Evolutionary conservation across 2,797 vertebrate genomes (phyloP).

Genomic region (Acridotheres tristis): DNA sequence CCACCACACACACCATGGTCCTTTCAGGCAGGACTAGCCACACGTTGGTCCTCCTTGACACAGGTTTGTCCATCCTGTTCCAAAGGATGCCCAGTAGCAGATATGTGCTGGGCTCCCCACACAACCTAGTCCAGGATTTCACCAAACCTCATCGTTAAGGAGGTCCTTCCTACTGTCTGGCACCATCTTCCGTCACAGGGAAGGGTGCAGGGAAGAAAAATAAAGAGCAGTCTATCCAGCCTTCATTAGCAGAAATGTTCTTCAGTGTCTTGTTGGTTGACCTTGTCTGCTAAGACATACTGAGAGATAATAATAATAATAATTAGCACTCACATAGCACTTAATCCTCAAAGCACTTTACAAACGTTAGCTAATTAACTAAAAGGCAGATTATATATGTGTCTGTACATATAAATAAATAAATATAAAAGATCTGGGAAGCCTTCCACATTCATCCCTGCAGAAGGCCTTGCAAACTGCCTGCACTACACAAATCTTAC

Average conservation of each 20-base stretch:
- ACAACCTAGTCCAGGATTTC: neutral
- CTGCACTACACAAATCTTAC: neutral
- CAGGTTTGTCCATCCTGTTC: neutral
- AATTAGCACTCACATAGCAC: conserved; percentile 50
- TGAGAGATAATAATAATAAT: conserved; percentile 49
- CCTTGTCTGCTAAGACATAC: conserved; percentile 28
- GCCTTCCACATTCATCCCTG: conserved; percentile 3
- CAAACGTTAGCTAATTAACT: conserved; percentile 66
- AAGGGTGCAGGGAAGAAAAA: neutral
- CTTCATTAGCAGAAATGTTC: neutral
- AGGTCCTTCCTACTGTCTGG: neutral
- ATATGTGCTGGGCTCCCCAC: neutral
- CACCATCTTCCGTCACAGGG: neutral
- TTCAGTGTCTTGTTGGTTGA: neutral
- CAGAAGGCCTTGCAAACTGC: conserved; percentile 5
- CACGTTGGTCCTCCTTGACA: neutral
- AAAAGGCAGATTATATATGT: conserved; percentile 50
- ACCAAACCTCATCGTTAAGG: neutral
- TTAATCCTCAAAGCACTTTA: conserved; percentile 60
- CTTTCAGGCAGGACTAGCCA: neutral
- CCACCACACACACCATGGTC: accelerated
- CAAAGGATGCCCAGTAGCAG: neutral
- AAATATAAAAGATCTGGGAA: conserved; percentile 40
- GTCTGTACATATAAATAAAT: conserved; percentile 33
- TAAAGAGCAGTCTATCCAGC: neutral